These are phyloP conservation scores for Bombus terrestris DNA, from an alignment of 1,140 invertebrate species.

Conservation along the genomic window DNA sequence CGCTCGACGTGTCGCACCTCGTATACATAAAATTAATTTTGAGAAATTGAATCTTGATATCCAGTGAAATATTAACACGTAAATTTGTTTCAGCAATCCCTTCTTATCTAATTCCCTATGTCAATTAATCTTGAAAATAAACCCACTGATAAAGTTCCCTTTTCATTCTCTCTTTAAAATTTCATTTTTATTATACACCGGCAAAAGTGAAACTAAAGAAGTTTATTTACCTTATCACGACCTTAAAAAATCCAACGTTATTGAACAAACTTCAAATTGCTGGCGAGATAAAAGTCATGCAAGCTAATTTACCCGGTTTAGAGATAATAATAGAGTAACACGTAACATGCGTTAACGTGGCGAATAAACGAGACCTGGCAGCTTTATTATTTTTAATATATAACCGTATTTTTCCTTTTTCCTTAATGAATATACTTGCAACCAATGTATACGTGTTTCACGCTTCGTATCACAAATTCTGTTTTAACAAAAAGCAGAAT, in stretches of 20 bases:
- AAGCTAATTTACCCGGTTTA: slow-evolving; percentile 13
- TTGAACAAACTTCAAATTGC: not conserved
- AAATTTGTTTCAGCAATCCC: not conserved
- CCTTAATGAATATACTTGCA: not conserved
- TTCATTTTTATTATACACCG: not conserved
- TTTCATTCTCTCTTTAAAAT: not conserved
- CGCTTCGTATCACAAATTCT: not conserved
- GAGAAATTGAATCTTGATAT: not conserved
- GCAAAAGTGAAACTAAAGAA: not conserved
- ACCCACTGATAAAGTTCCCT: not conserved
- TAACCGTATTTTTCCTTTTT: not conserved
- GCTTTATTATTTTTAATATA: not conserved
- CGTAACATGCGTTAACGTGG: not conserved
- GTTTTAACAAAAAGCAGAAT: not conserved
- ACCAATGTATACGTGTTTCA: not conserved
- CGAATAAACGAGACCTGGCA: not conserved
- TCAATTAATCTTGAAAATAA: not conserved
- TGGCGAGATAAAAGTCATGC: slow-evolving; percentile 24
- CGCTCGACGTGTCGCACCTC: not conserved
- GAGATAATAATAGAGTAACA: slow-evolving; percentile 31
- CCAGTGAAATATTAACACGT: not conserved
- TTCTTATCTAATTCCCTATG: no score
- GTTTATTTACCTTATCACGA: not conserved
- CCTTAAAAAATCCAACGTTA: not conserved
- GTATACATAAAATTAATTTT: not conserved